Evolutionary conservation across 2,888 invertebrate genomes (phyloP), one percentile per base, ranked within the genome.

Genomic region (Galerucella pusilla): DNA sequence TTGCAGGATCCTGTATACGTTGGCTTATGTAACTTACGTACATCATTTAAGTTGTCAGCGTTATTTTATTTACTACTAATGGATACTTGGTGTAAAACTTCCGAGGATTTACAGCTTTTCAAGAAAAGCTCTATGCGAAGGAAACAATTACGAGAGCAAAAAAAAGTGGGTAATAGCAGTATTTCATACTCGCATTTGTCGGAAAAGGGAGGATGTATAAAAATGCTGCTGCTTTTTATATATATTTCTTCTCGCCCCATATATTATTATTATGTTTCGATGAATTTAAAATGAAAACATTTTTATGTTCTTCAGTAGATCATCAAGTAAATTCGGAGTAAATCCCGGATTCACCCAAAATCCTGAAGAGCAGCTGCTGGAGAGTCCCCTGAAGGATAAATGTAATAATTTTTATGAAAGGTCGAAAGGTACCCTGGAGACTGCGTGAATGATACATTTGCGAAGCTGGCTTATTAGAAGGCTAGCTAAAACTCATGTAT

Each of bases 51-150:
- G 10, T 20, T 20, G 57, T 57, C 57, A 16, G 57, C 10, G 16
- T 6, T 57, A 57, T 57, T 57, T 20, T 57, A 57, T 57, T 57
- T n/a, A 57, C 16, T 20, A 11, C 57, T 20, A 20, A 57, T 57
- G 57, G 57, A 57, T 57, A 57, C 57, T 57, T 57, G 57, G 57
- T 57, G 57, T 57, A 10, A 57, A 57, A 20, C 20, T 16, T 57
- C 20, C 57, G 57, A 6, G 57, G 10, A 20, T 7, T 57, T 57
- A 57, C 20, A 57, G 57, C 20, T 16, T 57, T 57, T 57, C 20
- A 57, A 16, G 57, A 57, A 16, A 9, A 16, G 20, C 57, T 57
- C 57, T 57, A 57, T 57, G 57, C 57, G 16, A 57, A 57, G 57
- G 20, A 57, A 57, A 57, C 20, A 57, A 57, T 57, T 57, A 57